Evolutionary conservation across 2,113 vertebrate genomes (phyloP), one percentile per base, ranked within the genome.

Genomic region (Illadopsis cleaveri): DNA sequence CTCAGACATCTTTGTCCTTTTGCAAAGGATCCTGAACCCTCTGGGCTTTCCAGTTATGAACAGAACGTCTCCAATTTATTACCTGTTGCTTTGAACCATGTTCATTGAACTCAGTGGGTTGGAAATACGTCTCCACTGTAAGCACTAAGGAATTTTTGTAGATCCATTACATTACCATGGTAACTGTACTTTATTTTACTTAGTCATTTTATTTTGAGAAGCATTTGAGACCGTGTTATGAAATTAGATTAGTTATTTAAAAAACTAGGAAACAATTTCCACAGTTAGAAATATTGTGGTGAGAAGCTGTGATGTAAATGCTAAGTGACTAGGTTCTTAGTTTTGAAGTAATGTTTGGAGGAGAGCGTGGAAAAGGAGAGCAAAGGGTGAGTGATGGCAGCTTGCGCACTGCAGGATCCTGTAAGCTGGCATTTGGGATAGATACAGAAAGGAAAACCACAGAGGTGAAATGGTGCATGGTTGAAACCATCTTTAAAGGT

Each of bases 1-100:
- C 86, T 94, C 35, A 94, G 90, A 62, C 13, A 83, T 90, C 61
- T 93, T 89, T 96, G 84, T 94, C 69, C 47, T n/a, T 20, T 12
- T 90, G 76, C 51, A 94, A 93, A 90, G 51, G 76, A 90, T 80
- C 44, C 40, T 69, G 53, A 94, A 91, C 22, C 76, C 86, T 82
- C 62, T 24, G 70, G 84, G 84, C 54, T 61, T 95, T 92, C 69
- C 93, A 93, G 71, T 76, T 79, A 90, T 2, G 8, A 94, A 44
- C 40, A 95, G 69, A 72, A 88, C 73, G 51, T 89, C 83, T 93
- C 65, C 69, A 91, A 7, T 61, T 65, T 51, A 92, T 84, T 71
- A 76, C 82, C 72, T 91, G n/a, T 64, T 88, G 47, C 90, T 89
- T 78, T 45, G 47, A 93, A 57, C 35, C 54, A 35, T 9, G 44